These are phyloP conservation scores for Misgurnus mizolepis DNA, from an alignment of 2,113 vertebrate genomes.

Conservation along the genomic window DNA sequence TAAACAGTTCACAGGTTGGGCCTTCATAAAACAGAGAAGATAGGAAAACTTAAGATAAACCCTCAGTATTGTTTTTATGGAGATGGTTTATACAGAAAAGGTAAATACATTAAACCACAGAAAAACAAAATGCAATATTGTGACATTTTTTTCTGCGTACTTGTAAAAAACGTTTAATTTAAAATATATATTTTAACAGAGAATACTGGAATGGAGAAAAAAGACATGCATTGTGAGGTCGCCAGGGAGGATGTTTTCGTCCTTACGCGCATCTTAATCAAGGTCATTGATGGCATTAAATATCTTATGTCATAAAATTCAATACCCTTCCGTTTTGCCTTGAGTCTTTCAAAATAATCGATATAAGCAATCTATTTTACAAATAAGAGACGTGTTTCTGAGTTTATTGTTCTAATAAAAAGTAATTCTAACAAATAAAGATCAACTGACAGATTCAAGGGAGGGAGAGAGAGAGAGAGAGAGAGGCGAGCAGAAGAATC, in stretches of 20 bases:
- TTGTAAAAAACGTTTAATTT: no score
- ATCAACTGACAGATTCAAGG: background rate
- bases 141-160: background rate
- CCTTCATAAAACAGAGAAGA: background rate
- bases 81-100: background rate
- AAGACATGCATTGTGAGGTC: background rate
- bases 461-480: background rate
- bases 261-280: slow-evolving; percentile 5
- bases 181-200: no score
- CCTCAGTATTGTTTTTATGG: no score
- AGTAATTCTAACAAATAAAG: no score
- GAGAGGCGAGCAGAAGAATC: background rate
- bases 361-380: background rate
- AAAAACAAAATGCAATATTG: background rate
- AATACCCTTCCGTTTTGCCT: background rate
- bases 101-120: background rate
- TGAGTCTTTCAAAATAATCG: slow-evolving; percentile 1
- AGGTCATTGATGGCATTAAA: slow-evolving; percentile 17
- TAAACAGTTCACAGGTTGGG: slow-evolving; percentile 66
- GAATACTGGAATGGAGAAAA: background rate
- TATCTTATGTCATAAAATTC: background rate
- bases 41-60: background rate
- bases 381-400: background rate
- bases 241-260: background rate
- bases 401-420: no score